These are phyloP conservation scores for Gallinago nigripennis DNA, from an alignment of 2,797 vertebrate species.

Conservation along the genomic window DNA sequence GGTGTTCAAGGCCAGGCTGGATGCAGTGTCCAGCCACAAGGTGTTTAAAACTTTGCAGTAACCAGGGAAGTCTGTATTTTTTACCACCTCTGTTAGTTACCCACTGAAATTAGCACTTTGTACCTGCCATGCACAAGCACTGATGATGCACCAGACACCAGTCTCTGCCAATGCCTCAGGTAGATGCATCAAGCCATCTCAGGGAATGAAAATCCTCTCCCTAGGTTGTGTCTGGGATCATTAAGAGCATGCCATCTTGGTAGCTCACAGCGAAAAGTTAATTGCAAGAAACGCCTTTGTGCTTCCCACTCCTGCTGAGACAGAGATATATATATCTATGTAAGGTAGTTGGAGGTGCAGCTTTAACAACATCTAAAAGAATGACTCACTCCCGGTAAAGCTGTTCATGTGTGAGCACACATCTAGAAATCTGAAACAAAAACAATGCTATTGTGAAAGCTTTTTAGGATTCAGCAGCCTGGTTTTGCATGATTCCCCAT, in stretches of 20 bases:
- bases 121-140: neutral
- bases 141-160: neutral
- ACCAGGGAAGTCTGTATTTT: neutral
- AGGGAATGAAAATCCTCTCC: neutral
- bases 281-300: neutral
- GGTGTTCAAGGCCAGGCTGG: too few relatives aligned
- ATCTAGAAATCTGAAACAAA: neutral
- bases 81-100: neutral
- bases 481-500: neutral
- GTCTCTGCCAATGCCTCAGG: neutral
- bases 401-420: neutral
- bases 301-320: neutral
- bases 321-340: too few relatives aligned
- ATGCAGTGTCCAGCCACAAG: neutral
- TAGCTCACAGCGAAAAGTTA: neutral
- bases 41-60: neutral
- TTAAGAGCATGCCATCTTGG: neutral
- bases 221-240: neutral
- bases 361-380: neutral
- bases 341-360: neutral
- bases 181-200: neutral
- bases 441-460: neutral
- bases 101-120: neutral
- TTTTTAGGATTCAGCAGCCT: neutral
- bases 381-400: neutral